Evolutionary conservation across 2,113 vertebrate species (phyloP).

Genomic region (Callipepla squamata): DNA sequence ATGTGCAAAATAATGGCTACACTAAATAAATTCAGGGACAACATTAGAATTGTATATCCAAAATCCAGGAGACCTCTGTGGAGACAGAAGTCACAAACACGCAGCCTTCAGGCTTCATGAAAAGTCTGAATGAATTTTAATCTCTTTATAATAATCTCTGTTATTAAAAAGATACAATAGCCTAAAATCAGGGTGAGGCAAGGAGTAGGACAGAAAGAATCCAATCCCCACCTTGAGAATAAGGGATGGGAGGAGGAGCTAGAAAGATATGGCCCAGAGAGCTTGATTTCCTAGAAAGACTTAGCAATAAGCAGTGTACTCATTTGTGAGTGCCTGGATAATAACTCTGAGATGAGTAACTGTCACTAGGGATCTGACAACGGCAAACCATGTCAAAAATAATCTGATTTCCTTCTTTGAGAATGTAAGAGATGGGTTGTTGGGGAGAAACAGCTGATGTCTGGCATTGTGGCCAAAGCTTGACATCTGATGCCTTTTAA

Average conservation of each 20-base stretch:
- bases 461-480: neutral
- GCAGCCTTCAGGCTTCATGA: neutral
- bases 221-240: neutral
- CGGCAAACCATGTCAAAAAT: neutral
- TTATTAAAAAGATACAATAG: neutral
- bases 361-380: neutral
- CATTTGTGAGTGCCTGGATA: neutral
- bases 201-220: neutral
- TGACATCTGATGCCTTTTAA: neutral
- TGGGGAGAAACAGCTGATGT: neutral
- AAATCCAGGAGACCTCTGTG: neutral
- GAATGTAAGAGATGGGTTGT: neutral
- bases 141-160: neutral
- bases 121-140: neutral
- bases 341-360: neutral
- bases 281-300: neutral
- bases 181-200: neutral
- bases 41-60: neutral
- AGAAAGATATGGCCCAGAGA: neutral
- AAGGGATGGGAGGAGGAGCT: neutral
- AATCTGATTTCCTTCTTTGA: neutral
- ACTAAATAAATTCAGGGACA: neutral
- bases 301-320: neutral
- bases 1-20: neutral
- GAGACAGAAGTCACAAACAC: neutral